Conservation (phyloP, 2,113 vertebrate genomes). For the Indri indri region DNA sequence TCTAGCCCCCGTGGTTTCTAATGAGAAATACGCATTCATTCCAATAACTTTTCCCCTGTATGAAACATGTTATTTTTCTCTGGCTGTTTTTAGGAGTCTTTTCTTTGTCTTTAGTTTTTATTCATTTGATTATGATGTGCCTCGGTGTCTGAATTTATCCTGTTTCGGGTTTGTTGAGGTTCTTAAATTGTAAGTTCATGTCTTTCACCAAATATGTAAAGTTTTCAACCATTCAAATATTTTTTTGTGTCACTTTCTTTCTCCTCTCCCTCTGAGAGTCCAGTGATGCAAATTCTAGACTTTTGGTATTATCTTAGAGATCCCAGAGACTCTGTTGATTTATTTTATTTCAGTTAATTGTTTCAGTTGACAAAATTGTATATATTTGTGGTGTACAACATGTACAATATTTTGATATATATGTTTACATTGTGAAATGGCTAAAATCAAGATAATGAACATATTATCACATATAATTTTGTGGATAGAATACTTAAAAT, state of each 20-base stretch:
- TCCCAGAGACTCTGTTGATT: not conserved
- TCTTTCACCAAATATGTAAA: not conserved
- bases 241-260: not conserved
- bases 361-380: not conserved
- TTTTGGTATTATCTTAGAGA: not conserved
- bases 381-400: not conserved
- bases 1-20: not conserved
- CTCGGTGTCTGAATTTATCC: not conserved
- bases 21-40: not conserved
- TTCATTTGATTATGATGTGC: not conserved
- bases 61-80: not conserved
- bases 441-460: not conserved
- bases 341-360: not conserved
- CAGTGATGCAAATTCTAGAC: not conserved
- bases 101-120: not conserved
- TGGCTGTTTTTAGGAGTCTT: not conserved
- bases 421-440: not conserved
- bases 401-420: not conserved
- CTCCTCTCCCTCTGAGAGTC: not conserved
- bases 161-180: not conserved
- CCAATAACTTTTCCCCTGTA: not conserved
- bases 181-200: not conserved
- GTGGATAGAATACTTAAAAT: not conserved
- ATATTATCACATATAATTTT: not conserved
- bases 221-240: not conserved